These are phyloP conservation scores for Belgica antarctica DNA, from an alignment of 2,888 invertebrate genomes.

Conservation along the genomic window DNA sequence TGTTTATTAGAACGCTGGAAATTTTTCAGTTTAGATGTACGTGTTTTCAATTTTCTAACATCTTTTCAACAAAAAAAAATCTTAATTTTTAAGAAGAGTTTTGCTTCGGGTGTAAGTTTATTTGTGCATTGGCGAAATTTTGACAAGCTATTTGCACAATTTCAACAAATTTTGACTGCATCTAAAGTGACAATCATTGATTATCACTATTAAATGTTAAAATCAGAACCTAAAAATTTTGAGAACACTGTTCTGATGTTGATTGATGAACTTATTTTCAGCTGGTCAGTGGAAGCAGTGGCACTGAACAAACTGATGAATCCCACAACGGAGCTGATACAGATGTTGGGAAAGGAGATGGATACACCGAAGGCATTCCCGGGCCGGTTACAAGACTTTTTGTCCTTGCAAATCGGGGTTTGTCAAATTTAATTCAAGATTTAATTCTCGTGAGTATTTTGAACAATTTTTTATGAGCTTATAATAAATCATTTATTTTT, in stretches of 20 bases:
- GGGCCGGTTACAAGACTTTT: constrained; percentile 83
- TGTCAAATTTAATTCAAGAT: constrained; percentile 84
- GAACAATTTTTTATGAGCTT: not conserved
- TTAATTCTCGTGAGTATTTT: constrained; percentile 67
- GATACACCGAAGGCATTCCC: constrained; percentile 78
- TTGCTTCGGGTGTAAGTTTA: no score
- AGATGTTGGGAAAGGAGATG: constrained; percentile 63
- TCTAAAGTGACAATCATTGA: no score
- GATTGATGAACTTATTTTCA: constrained; percentile 52
- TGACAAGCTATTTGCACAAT: no score
- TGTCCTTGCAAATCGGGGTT: constrained; percentile 82
- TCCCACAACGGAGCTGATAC: constrained; percentile 59
- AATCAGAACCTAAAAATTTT: no score
- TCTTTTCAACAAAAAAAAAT: no score
- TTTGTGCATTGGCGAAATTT: no score
- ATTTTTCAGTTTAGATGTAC: no score
- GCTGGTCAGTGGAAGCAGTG: constrained; percentile 77
- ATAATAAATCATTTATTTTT: constrained; percentile 49
- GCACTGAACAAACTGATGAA: constrained; percentile 63
- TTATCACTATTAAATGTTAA: no score
- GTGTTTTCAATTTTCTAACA: no score
- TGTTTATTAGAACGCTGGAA: no score
- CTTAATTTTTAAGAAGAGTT: no score
- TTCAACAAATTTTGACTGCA: no score
- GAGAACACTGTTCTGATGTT: not conserved